Base-by-base conservation (phyloP, 2,113 vertebrate species). In the Tinamus guttatus region DNA sequence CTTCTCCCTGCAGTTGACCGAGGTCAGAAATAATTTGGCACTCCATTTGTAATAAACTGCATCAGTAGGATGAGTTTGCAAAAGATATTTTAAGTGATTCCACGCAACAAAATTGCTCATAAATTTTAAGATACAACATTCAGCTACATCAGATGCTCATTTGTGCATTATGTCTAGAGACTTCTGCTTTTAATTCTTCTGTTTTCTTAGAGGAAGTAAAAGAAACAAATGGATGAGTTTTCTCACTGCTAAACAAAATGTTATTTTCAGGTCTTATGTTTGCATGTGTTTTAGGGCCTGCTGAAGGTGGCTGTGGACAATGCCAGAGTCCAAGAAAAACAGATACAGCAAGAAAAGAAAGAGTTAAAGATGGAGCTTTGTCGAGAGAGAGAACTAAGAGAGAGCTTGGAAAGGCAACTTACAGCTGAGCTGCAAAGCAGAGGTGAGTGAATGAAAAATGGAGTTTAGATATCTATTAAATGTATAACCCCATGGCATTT, bases 231-330 rank as follows among this genome's bases (percentile, higher is more conserved):
- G 36, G 74, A 52, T 45, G 4, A 32, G 34, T 84, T 75, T 68
- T 62, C 41, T 43, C 40, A 13, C 47, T 22, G 41, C 47, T 60
- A 34, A 52, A 43, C 25, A 47, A 63, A 51, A 10, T 1, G 18
- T 3, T 51, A 1, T 93, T 93, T 84, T 83, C 71, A 75, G 30
- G 5, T 28, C 19, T 56, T 68, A 20, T 1, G 9, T 76, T 22
- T 60, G n/a, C 69, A 17, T 97, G 62, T 95, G 75, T 93, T 95
- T 79, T 97, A 99, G 99, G 99, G 98, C 81, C 97, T 99, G 13
- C 98, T 99, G 93, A 99, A 99, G 94, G 98, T 99, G 91, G 99
- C 99, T 38, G 98, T 99, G 91, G 99, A 99, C 97, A 99, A 99
- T 17, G 98, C 98, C 21, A 98, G 98, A 32, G 98, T 98, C 58